Conservation (phyloP, 2,888 invertebrate species). For the Melanargia galathea region DNA sequence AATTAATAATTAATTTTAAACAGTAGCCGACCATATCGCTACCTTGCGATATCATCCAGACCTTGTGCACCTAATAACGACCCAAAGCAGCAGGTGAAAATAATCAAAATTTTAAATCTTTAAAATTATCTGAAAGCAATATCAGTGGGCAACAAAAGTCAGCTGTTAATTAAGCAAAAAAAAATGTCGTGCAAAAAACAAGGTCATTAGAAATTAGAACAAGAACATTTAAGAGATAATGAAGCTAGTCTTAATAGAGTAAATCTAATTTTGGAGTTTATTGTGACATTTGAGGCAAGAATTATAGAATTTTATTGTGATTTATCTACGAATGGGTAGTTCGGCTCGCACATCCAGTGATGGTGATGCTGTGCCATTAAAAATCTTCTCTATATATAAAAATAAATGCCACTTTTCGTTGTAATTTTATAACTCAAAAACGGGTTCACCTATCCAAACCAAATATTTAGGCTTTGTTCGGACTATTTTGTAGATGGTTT, state of each 20-base stretch:
- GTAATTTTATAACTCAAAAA: too few species aligned
- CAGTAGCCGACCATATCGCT: constrained; percentile 6
- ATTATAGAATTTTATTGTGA: constrained; percentile 7
- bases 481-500: too few species aligned
- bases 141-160: constrained; percentile 29
- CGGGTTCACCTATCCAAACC: too few species aligned
- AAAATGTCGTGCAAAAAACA: constrained; percentile 53
- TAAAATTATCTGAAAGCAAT: constrained; percentile 29
- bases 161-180: constrained; percentile 47
- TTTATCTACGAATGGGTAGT: neutral
- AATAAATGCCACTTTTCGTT: too few species aligned
- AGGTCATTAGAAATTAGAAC: constrained; percentile 54
- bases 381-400: too few species aligned
- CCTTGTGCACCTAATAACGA: constrained; percentile 37
- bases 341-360: neutral
- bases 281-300: constrained; percentile 50
- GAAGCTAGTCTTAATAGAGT: constrained; percentile 56
- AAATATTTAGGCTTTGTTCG: too few species aligned
- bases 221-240: constrained; percentile 53
- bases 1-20: constrained; percentile 7
- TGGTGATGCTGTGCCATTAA: neutral
- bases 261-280: constrained; percentile 50
- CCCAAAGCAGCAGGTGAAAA: constrained; percentile 35
- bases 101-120: constrained; percentile 29
- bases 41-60: constrained; percentile 2